Evolutionary conservation across 53 echinoderm and acorn worm genomes (phyloP).

Genomic region (Arbacia lixula): DNA sequence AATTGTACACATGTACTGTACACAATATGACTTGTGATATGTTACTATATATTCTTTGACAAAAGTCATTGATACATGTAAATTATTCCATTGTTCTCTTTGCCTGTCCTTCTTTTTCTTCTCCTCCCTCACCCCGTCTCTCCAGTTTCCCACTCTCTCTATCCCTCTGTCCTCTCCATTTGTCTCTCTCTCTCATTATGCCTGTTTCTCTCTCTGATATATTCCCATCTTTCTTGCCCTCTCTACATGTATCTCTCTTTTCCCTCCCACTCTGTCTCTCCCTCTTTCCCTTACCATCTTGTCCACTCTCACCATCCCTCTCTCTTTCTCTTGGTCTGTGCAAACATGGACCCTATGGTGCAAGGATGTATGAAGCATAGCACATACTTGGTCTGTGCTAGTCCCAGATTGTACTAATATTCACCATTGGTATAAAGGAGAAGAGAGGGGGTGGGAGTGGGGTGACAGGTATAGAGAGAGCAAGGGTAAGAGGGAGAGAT

Average conservation of each 20-base stretch:
- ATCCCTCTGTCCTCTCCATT: background rate
- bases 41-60: no score
- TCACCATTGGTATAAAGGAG: no score
- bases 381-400: no score
- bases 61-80: background rate
- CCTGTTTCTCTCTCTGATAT: background rate
- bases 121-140: background rate
- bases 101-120: background rate
- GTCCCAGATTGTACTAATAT: no score
- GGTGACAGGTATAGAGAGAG: no score
- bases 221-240: background rate
- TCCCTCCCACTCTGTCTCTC: background rate
- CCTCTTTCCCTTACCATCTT: background rate
- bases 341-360: no score
- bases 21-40: no score
- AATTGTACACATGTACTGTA: slow-evolving; percentile 6
- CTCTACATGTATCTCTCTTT: background rate
- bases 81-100: background rate
- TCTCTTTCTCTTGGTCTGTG: no score
- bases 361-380: no score
- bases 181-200: background rate
- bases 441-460: no score
- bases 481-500: background rate
- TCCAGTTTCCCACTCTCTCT: background rate
- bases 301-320: background rate